Evolutionary conservation across 2,888 invertebrate species (phyloP).

Genomic region (Physocephala rufipes): DNA sequence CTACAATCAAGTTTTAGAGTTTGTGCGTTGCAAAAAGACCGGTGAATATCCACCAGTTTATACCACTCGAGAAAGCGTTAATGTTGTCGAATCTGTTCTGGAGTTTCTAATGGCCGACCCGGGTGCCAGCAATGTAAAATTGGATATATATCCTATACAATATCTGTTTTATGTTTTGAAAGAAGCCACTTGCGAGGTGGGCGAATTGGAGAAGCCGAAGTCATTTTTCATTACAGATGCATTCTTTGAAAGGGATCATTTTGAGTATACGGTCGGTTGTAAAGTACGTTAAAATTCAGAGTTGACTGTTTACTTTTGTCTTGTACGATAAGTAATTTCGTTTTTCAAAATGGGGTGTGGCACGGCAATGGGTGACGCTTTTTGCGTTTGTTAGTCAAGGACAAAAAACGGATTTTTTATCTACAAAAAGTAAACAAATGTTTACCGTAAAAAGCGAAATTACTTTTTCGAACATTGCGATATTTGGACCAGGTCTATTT

Average conservation of each 20-base stretch:
- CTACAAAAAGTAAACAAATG: no score
- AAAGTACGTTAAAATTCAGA: no score
- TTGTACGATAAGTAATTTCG: no score
- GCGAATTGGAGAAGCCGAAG: constrained; percentile 47
- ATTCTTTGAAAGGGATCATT: constrained; percentile 56
- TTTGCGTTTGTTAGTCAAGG: no score
- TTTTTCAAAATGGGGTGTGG: no score
- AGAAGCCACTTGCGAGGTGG: constrained; percentile 53
- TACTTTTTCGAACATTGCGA: constrained; percentile 9
- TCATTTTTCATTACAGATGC: constrained; percentile 53
- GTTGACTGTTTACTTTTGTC: no score
- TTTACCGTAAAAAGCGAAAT: no score
- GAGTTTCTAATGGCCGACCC: constrained; percentile 50
- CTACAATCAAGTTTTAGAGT: constrained; percentile 62
- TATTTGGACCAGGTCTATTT: neutral
- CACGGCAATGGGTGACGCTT: no score
- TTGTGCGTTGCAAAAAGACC: constrained; percentile 55
- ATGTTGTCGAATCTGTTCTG: constrained; percentile 59
- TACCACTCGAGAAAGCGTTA: constrained; percentile 57
- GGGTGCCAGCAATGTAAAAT: constrained; percentile 48
- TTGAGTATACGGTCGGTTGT: constrained; percentile 59
- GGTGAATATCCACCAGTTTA: constrained; percentile 65
- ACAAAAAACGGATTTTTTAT: no score
- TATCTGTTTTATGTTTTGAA: constrained; percentile 59
- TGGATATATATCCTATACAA: constrained; percentile 55